These are phyloP conservation scores for Orycteropus afer DNA, from an alignment of 2,113 vertebrate genomes.

Conservation along the genomic window DNA sequence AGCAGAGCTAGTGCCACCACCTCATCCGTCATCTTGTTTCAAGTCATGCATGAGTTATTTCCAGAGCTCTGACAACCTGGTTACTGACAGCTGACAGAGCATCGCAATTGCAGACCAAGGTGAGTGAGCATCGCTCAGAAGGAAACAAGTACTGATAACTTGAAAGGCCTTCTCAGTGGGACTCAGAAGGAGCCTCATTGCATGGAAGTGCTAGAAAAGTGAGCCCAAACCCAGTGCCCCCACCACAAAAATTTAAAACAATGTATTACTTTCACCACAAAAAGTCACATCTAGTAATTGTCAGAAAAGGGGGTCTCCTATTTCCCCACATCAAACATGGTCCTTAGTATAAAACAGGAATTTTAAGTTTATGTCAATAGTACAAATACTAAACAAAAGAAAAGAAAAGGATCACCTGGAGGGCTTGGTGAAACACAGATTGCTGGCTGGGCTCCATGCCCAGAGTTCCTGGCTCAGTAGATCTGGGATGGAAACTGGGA, in stretches of 20 bases:
- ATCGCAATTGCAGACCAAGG: constrained; percentile 79
- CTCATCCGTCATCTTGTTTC: not conserved
- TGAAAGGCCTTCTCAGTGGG: constrained; percentile 61
- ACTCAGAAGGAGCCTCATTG: constrained; percentile 83
- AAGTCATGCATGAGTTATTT: not conserved
- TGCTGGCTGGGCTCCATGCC: not conserved
- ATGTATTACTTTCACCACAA: constrained; percentile 85
- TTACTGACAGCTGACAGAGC: constrained; percentile 85
- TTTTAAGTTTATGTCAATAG: not conserved
- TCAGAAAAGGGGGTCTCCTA: constrained; percentile 53
- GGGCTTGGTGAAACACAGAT: not conserved
- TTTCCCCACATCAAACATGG: constrained; percentile 68
- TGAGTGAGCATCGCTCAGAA: constrained; percentile 50
- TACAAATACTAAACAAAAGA: not conserved
- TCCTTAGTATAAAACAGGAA: not conserved
- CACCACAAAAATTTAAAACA: constrained; percentile 87
- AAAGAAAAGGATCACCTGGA: not conserved
- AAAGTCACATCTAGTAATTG: constrained; percentile 76
- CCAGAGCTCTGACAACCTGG: constrained; percentile 67
- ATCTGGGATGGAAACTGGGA: not conserved
- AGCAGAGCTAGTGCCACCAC: not conserved
- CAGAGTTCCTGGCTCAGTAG: too few species aligned
- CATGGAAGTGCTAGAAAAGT: constrained; percentile 87
- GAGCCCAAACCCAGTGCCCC: constrained; percentile 74
- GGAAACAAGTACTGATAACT: constrained; percentile 56